Evolutionary conservation across 2,888 invertebrate genomes (phyloP).

Genomic region (Drosophila paracracens): DNA sequence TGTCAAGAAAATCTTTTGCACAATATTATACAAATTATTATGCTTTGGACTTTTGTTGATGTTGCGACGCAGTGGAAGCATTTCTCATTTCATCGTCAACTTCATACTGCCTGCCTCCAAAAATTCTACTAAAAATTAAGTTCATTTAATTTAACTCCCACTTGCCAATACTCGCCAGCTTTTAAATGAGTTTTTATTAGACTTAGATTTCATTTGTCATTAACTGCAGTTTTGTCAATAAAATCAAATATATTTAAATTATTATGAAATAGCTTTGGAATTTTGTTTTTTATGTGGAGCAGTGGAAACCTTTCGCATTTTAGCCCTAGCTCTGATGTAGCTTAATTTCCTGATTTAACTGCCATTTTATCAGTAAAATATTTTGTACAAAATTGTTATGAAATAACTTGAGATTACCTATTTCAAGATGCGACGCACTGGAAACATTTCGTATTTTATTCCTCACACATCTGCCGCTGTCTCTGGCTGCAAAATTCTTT

Average conservation of each 20-base stretch:
- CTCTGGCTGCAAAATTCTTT: conserved; percentile 45
- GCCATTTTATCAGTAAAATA: neutral
- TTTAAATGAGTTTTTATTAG: neutral
- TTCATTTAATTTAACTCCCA: neutral
- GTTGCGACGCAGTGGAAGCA: neutral
- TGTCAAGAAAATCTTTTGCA: neutral
- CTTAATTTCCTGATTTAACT: neutral
- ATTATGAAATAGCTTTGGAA: neutral
- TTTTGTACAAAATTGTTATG: neutral
- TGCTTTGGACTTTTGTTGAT: neutral
- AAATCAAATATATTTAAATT: neutral
- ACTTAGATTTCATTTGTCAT: neutral
- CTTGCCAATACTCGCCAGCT: no score
- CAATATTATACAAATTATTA: neutral
- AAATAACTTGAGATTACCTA: neutral
- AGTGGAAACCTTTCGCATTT: conserved; percentile 22
- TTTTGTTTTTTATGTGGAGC: neutral
- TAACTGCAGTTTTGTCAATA: neutral
- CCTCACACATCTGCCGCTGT: conserved; percentile 45
- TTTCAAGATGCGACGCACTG: conserved; percentile 4
- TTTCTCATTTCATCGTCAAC: neutral
- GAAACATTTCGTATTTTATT: conserved; percentile 20
- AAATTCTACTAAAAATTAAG: neutral
- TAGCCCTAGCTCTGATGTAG: neutral
- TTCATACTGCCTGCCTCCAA: neutral